These are phyloP conservation scores for Cephus pulcher DNA, from an alignment of 2,888 invertebrate genomes.

Conservation along the genomic window DNA sequence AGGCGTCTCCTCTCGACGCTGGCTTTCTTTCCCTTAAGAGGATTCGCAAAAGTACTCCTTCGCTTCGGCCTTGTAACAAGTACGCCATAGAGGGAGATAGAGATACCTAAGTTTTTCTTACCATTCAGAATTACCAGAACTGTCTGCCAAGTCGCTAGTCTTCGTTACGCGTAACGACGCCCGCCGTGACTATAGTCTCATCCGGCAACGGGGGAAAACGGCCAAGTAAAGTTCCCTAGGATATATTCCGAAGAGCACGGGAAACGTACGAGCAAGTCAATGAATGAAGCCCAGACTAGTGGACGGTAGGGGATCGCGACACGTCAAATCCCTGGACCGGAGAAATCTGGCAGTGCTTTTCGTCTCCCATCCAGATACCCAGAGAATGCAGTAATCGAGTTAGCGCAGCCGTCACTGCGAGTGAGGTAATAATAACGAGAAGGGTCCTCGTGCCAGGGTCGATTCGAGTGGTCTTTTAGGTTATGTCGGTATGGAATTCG, in stretches of 20 bases:
- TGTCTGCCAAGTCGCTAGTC: background rate
- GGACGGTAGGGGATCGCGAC: background rate
- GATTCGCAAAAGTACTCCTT: slow-evolving; percentile 49
- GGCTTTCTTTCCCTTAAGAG: slow-evolving; percentile 41
- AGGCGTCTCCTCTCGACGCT: slow-evolving; percentile 31
- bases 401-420: slow-evolving; percentile 50
- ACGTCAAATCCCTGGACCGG: background rate
- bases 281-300: background rate
- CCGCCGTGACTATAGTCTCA: background rate
- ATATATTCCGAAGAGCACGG: background rate
- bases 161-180: background rate
- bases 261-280: background rate
- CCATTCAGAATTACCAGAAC: slow-evolving; percentile 47
- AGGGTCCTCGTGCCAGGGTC: slow-evolving; percentile 1
- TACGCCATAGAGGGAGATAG: slow-evolving; percentile 6
- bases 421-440: slow-evolving; percentile 41
- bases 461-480: slow-evolving; percentile 18
- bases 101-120: slow-evolving; percentile 23
- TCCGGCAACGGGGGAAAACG: background rate
- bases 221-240: background rate
- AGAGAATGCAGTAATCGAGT: slow-evolving; percentile 51
- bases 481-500: slow-evolving; percentile 1
- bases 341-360: background rate
- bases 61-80: slow-evolving; percentile 1
- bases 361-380: background rate